Evolutionary conservation across 2,113 vertebrate species (phyloP), one percentile per base, ranked within the genome.

Genomic region (Gadus macrocephalus): DNA sequence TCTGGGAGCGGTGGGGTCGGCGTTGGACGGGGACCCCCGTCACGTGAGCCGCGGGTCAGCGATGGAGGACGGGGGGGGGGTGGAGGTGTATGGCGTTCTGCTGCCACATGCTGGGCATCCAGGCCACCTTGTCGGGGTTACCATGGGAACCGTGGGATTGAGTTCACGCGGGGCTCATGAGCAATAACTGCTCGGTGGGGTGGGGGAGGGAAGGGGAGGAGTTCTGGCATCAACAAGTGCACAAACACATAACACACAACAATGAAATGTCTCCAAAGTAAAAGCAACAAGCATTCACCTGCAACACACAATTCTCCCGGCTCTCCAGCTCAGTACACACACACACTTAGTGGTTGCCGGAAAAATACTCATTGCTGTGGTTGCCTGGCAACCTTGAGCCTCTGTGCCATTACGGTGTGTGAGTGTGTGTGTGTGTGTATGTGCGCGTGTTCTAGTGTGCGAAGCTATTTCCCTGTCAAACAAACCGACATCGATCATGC

Each of bases 351-450:
- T 83, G 79, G 72, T 85, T 85, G 75, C 64, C 71, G 78, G 81
- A 72, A 75, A 77, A 75, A 78, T 73, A 86, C 85, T 82, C 80
- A 83, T 86, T 81, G 73, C 63, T 0, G 62, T 3, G 49, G 87
- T 90, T 89, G 88, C 89, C 82, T 85, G 78, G 88, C 83, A 88
- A 90, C 89, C 69, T 72, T 0, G 81, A 78, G 70, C 80, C 75
- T 73, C 75, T 75, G 66, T 78, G 76, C 73, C 68, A 76, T 62
- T 70, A 58, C 76, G 53, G 53, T n/a, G 60, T 68, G 73, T 61
- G 62, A 27, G 11, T 1, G 35, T 65, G 38, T 68, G 6, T 11
- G 31, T 49, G 62, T 31, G 62, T 35, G 62, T 31, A 19, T 62
- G 60, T 8, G 60, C 20, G 60, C 8, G 22, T 64, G 63, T 63